Evolutionary conservation across 2,888 invertebrate genomes (phyloP), one percentile per base, ranked within the genome.

Genomic region (Dione vanillae): DNA sequence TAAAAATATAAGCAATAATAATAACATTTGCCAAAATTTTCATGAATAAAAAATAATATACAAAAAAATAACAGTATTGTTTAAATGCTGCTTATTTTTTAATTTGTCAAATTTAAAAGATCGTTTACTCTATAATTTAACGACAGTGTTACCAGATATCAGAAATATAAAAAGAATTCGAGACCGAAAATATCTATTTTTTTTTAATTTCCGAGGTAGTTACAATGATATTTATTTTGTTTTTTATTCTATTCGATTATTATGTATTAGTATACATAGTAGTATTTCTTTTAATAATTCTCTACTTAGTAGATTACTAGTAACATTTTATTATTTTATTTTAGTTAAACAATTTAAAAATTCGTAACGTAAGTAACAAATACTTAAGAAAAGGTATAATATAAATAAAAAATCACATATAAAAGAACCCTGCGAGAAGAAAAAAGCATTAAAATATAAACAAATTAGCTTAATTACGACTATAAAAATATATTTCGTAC

Each of bases 1-100:
- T 8, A 35, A 47, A 20, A 56, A 56, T 56, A 56, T 40, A 56
- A 56, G 37, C 16, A 56, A 40, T 56, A 56, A 56, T 56, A 56
- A 40, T 27, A 27, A 27, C 27, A 35, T 35, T 2, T 16, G 35
- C 27, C 14, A 56, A 56, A 56, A 16, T 8, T 8, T 9, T 27
- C 8, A 54, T 35, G 35, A n/a, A 45, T 16, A 2, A 45, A 2
- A 45, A 45, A 47, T 47, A 9, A 1, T n/a, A 14, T 14, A n/a
- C 14, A 16, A 19, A 54, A 56, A 16, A 11, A 40, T 6, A 16
- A 56, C 16, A 16, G 10, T 54, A 54, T 9, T 14, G 1, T 8
- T 27, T 54, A 54, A 54, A 54, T 37, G 35, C n/a, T 37, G 37
- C 16, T 37, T 0, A 6, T 16, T 56, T 14, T 56, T 37, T n/a